Percentiles rank a stretch among this genome's conserved stretches.
phyloP scores from a whole-genome alignment of 2,113 vertebrate species.

The Piaya cayana region DNA sequence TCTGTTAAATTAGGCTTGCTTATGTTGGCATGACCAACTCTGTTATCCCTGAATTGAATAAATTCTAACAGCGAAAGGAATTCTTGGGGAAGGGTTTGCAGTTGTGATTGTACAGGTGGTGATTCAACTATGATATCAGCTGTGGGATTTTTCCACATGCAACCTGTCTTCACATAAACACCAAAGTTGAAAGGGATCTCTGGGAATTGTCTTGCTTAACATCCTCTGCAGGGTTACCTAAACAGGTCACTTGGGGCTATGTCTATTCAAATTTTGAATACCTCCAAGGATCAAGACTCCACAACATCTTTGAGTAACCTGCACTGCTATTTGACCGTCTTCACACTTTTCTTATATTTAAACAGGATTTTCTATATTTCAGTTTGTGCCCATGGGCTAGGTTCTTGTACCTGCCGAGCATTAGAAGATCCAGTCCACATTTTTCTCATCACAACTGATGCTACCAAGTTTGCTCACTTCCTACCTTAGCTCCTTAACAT shows the following conservation, averaged over 20 bases:
- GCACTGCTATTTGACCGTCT: neutral
- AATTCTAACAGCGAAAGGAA: neutral
- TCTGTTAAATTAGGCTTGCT: neutral
- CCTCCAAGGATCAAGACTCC: neutral
- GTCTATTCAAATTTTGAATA: neutral
- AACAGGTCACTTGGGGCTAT: neutral
- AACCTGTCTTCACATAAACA: neutral
- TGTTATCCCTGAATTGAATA: neutral
- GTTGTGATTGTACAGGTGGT: neutral
- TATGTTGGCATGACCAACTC: neutral
- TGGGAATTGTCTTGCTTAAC: neutral
- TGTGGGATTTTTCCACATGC: neutral
- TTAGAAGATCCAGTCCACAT: neutral
- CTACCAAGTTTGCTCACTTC: neutral
- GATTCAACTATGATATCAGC: neutral
- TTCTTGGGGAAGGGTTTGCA: neutral
- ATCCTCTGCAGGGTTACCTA: neutral
- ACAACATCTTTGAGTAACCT: neutral
- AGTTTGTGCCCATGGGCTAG: neutral
- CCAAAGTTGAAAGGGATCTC: neutral
- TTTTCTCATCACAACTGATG: neutral
- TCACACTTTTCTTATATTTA: neutral
- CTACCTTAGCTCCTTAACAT: neutral
- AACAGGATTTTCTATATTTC: neutral
- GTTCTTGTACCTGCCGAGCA: neutral